Base-by-base conservation (phyloP, 1,140 invertebrate species). In the Bombus terrestris region DNA sequence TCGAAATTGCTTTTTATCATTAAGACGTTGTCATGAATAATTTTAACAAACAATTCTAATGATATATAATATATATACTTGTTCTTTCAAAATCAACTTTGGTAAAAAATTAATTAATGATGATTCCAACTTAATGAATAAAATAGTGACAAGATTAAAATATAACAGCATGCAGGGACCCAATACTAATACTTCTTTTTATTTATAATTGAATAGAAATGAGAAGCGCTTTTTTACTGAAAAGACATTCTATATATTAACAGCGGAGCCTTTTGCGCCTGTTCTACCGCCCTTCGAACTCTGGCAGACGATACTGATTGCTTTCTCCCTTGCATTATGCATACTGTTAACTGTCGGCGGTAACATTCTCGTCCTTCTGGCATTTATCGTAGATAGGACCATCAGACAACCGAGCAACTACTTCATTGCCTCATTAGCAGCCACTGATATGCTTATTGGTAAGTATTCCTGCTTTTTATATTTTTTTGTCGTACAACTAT, bases 351-450 rank as follows among this genome's bases (percentile, higher is more conserved):
- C 99, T 1, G 97, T 99, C 28, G 97, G 97, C 85, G 99, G 99
- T 62, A 99, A 99, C 94, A 98, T 99, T 72, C 96, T 99, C 28
- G 99, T 99, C 53, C 96, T 99, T 39, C 94, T 99, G 59, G 98
- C 99, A 39, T 99, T 99, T 95, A 98, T 99, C 80, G 98, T 99
- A 41, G 99, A 99, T 94, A 96, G 99, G 82, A 98, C 98, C 81
- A 99, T 99, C 92, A 97, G 99, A 71, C 99, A 99, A 92, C 99
- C 99, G 4, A 99, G 98, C 93, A 99, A 99, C 95, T 99, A 99
- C 96, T 99, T 99, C 95, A 99, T 99, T 78, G 99, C 99, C 6
- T 99, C 99, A 1, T 96, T 99, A 68, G 99, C 99, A 39, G 98
- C 99, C 53, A 99, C 99, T 22, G 99, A 99, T 96, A 97, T 99